Percentiles rank a stretch among this genome's conserved stretches.
Evolutionary conservation across 2,113 vertebrate genomes (phyloP).

Genomic region (Melanerpes aurifrons): DNA sequence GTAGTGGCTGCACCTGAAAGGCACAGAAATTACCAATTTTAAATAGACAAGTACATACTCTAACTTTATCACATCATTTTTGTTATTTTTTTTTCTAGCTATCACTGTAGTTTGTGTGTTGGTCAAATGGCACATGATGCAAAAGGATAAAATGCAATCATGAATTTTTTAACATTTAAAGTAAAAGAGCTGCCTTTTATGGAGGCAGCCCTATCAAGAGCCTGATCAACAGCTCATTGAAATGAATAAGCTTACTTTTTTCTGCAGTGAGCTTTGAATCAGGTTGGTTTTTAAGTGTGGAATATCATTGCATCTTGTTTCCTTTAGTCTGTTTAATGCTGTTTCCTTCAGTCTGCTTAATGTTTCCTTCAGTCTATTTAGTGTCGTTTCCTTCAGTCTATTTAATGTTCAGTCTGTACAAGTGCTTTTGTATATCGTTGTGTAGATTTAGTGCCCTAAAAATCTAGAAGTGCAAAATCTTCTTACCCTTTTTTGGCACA

Average conservation of each 20-base stretch:
- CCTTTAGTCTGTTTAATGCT: background rate
- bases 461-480: conserved; percentile 12
- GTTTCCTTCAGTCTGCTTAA: too few species aligned
- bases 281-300: background rate
- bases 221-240: background rate
- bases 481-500: background rate
- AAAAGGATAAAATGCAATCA: background rate
- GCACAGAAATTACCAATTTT: background rate
- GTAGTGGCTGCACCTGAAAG: background rate
- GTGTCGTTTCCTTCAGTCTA: too few species aligned
- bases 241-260: background rate
- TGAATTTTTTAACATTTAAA: background rate
- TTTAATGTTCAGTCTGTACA: background rate
- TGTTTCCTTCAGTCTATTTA: too few species aligned
- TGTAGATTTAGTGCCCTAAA: conserved; percentile 1
- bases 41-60: background rate
- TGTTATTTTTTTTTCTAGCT: background rate
- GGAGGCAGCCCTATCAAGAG: background rate
- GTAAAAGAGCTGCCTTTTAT: background rate
- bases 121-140: background rate
- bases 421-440: background rate
- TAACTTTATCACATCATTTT: background rate
- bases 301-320: background rate
- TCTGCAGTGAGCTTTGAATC: background rate
- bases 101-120: background rate